Conservation (phyloP, 2,797 vertebrate species). For the Capromys pilorides region DNA sequence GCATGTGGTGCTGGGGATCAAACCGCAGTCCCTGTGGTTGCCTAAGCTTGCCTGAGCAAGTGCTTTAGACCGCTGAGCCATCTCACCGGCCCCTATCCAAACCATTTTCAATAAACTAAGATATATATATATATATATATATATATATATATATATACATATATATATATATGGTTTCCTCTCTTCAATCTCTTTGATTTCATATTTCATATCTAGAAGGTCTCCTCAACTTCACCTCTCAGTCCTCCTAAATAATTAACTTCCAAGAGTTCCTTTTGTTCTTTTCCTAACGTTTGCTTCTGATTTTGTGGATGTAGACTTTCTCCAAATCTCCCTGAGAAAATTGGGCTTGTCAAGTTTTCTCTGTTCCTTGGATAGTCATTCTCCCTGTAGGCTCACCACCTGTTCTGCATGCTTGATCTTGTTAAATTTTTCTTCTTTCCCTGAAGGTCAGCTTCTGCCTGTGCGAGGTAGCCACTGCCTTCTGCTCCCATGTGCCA, state of each 20-base stretch:
- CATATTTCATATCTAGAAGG: not conserved
- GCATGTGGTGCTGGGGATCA: too few species aligned
- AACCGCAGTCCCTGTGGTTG: too few species aligned
- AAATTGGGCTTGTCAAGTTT: not conserved
- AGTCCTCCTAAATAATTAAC: not conserved
- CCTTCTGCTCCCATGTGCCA: not conserved
- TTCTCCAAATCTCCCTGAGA: not conserved
- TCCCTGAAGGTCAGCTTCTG: not conserved
- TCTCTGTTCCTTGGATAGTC: not conserved
- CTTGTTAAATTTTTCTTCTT: not conserved
- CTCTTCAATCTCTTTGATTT: not conserved
- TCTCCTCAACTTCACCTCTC: not conserved
- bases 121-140: too few species aligned
- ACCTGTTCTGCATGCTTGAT: not conserved
- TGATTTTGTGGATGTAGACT: not conserved
- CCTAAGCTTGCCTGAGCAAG: too few species aligned
- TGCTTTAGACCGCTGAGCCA: too few species aligned
- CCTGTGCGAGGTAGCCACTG: not conserved
- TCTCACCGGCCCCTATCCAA: too few species aligned
- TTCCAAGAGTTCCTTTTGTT: not conserved
- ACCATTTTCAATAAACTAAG: too few species aligned
- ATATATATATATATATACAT: too few species aligned
- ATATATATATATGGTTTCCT: not conserved
- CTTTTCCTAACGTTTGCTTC: not conserved
- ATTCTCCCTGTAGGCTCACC: not conserved